phyloP scores from a whole-genome alignment of 2,797 vertebrate species.

The Yasuhikotakia modesta region DNA sequence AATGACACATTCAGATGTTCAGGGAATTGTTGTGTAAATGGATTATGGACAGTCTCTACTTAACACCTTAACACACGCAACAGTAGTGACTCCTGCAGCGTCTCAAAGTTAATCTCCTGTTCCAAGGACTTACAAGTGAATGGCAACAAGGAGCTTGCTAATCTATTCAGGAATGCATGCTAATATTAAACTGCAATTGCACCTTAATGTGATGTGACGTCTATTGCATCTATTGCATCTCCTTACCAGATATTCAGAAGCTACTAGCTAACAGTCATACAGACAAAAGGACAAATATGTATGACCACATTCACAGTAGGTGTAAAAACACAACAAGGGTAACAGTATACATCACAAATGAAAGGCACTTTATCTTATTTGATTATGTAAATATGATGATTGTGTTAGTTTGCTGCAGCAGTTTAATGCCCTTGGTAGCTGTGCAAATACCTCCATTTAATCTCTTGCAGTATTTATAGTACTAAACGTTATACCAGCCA shows the following conservation, averaged over 20 bases:
- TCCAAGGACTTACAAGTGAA: background rate
- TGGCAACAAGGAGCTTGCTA: conserved; percentile 19
- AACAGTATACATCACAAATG: background rate
- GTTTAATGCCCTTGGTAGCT: background rate
- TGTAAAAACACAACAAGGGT: no score
- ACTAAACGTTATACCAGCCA: no score
- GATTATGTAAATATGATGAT: background rate
- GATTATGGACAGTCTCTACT: conserved; percentile 4
- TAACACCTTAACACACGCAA: background rate
- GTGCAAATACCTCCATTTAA: background rate
- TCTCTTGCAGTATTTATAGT: background rate
- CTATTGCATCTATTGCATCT: background rate
- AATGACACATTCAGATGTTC: background rate
- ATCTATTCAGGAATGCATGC: conserved; percentile 51
- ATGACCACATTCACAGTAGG: background rate
- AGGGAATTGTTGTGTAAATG: background rate
- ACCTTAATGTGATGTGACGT: conserved; percentile 26
- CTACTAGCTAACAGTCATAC: background rate
- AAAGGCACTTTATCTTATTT: background rate
- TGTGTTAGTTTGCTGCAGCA: background rate
- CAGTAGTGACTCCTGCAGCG: background rate
- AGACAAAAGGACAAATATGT: background rate
- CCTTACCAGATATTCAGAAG: background rate
- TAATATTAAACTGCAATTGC: conserved; percentile 28
- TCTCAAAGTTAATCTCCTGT: conserved; percentile 44